These are phyloP conservation scores for Amiota communis DNA, from an alignment of 2,888 invertebrate genomes.

Conservation along the genomic window DNA sequence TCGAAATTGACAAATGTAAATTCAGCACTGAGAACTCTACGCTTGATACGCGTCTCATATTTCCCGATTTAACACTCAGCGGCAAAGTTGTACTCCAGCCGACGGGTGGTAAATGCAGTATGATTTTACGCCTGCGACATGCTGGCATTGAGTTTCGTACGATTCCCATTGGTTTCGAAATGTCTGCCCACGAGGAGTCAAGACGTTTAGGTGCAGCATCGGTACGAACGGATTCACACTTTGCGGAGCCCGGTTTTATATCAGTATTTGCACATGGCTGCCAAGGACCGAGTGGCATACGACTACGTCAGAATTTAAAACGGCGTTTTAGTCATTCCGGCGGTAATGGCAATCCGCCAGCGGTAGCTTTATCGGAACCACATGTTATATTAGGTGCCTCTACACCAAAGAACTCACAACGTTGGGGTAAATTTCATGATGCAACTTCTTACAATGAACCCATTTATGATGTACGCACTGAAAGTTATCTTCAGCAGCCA, in stretches of 20 bases:
- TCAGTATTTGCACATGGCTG: constrained; percentile 90
- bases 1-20: constrained; percentile 82
- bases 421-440: constrained; percentile 57
- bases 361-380: constrained; percentile 56
- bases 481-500: constrained; percentile 44
- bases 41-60: constrained; percentile 83
- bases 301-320: constrained; percentile 70
- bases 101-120: constrained; percentile 79
- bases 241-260: constrained; percentile 87
- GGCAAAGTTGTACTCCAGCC: constrained; percentile 80
- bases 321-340: constrained; percentile 63
- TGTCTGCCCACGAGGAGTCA: constrained; percentile 60
- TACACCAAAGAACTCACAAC: constrained; percentile 33
- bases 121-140: constrained; percentile 83
- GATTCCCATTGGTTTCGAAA: constrained; percentile 74
- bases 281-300: constrained; percentile 74
- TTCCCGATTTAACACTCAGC: constrained; percentile 86
- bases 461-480: constrained; percentile 63
- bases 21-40: constrained; percentile 84
- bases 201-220: constrained; percentile 66
- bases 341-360: constrained; percentile 41
- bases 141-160: constrained; percentile 87
- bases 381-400: constrained; percentile 56
- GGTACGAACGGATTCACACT: constrained; percentile 84
- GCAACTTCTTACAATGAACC: constrained; percentile 34